These are phyloP conservation scores for Danio choprae DNA, from an alignment of 2,797 vertebrate genomes.

Conservation along the genomic window DNA sequence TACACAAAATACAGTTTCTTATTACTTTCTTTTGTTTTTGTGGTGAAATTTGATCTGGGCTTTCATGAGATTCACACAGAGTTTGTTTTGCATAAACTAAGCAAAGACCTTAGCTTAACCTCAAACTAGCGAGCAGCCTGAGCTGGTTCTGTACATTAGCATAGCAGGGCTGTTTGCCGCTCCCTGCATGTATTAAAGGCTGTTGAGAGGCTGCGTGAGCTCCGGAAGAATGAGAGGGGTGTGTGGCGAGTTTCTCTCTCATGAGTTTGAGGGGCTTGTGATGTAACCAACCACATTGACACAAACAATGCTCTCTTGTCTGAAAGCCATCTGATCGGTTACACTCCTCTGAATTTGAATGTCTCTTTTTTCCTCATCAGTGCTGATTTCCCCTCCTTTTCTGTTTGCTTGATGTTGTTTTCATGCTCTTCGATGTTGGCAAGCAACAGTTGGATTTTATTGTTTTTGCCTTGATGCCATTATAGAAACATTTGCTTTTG, in stretches of 20 bases:
- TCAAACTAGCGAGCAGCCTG: neutral
- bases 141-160: neutral
- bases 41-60: neutral
- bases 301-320: slow-evolving; percentile 47
- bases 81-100: slow-evolving; percentile 19
- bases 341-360: slow-evolving; percentile 50
- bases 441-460: neutral
- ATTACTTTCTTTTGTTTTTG: neutral
- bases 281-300: slow-evolving; percentile 46
- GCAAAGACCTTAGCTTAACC: neutral
- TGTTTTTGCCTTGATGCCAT: neutral
- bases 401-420: slow-evolving; percentile 28
- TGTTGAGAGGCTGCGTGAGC: slow-evolving; percentile 33
- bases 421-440: slow-evolving; percentile 15
- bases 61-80: neutral
- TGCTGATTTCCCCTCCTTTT: neutral
- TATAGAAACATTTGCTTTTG: slow-evolving; percentile 18
- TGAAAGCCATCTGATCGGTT: slow-evolving; percentile 38
- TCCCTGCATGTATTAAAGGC: slow-evolving; percentile 33
- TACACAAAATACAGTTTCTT: neutral
- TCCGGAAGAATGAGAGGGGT: slow-evolving; percentile 4
- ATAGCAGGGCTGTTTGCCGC: neutral
- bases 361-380: slow-evolving; percentile 44
- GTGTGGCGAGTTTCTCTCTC: neutral
- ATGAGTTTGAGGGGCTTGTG: slow-evolving; percentile 8